Evolutionary conservation across 2,888 invertebrate species (phyloP).

Genomic region (Trichacis sp.): DNA sequence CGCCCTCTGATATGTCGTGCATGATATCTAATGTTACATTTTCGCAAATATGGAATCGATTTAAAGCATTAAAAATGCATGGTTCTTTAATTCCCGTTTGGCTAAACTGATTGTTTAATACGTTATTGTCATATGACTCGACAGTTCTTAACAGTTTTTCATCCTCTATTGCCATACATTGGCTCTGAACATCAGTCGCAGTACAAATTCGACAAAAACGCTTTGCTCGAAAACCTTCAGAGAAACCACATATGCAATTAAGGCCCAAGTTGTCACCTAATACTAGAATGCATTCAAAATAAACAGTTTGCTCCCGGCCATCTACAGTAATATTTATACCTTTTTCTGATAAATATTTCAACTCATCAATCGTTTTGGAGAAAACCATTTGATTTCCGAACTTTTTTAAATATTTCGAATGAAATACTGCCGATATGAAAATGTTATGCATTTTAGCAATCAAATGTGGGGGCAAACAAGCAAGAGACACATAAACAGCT

Average conservation of each 20-base stretch:
- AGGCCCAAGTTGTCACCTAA: constrained; percentile 18
- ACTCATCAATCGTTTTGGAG: constrained; percentile 17
- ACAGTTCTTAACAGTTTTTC: background rate
- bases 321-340: too few species aligned
- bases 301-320: constrained; percentile 3
- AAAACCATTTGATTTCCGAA: constrained; percentile 21
- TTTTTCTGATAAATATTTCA: too few species aligned
- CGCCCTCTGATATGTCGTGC: constrained; percentile 30
- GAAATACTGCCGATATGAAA: constrained; percentile 14
- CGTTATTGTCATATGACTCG: constrained; percentile 1
- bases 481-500: constrained; percentile 17
- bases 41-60: constrained; percentile 29
- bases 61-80: constrained; percentile 30
- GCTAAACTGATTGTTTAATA: constrained; percentile 1
- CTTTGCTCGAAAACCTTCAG: constrained; percentile 3
- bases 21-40: constrained; percentile 27
- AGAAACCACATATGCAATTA: constrained; percentile 20
- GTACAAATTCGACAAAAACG: too few species aligned
- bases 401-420: constrained; percentile 18
- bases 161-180: too few species aligned
- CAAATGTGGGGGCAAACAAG: constrained; percentile 22
- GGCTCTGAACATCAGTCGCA: too few species aligned
- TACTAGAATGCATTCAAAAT: constrained; percentile 22
- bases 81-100: constrained; percentile 35
- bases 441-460: constrained; percentile 14